Conservation (phyloP, 2,888 invertebrate genomes). For the Periphyllus acericola region DNA sequence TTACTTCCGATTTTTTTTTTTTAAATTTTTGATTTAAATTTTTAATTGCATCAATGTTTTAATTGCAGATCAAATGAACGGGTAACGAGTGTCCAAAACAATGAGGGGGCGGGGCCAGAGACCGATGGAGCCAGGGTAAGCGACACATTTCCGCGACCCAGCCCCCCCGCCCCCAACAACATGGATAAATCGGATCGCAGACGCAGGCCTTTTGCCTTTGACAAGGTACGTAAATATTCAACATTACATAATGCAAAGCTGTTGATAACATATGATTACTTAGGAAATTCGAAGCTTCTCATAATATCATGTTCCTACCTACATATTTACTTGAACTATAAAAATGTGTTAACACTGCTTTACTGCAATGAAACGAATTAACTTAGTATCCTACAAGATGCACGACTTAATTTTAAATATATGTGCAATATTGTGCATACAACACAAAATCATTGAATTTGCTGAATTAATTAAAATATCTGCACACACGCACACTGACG, state of each 20-base stretch:
- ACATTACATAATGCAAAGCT: not conserved
- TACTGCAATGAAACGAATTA: not conserved
- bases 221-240: conserved; percentile 72
- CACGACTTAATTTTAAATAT: no score
- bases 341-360: not conserved
- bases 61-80: conserved; percentile 76
- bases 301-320: not conserved
- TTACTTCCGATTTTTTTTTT: not conserved
- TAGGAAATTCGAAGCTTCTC: not conserved
- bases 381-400: no score
- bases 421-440: no score
- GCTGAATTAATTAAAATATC: no score
- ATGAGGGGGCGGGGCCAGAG: conserved; percentile 86
- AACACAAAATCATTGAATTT: no score
- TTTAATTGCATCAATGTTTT: conserved; percentile 4
- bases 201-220: conserved; percentile 77
- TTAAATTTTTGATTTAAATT: not conserved
- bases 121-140: conserved; percentile 88
- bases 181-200: conserved; percentile 68
- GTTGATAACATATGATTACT: not conserved
- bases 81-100: conserved; percentile 75
- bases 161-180: conserved; percentile 68
- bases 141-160: conserved; percentile 77
- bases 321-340: not conserved
- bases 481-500: no score